A percentile compares a stretch with the other conserved stretches of the same genome.
Conservation (phyloP, 1,140 invertebrate genomes). For the Probaryconus sp. region DNA sequence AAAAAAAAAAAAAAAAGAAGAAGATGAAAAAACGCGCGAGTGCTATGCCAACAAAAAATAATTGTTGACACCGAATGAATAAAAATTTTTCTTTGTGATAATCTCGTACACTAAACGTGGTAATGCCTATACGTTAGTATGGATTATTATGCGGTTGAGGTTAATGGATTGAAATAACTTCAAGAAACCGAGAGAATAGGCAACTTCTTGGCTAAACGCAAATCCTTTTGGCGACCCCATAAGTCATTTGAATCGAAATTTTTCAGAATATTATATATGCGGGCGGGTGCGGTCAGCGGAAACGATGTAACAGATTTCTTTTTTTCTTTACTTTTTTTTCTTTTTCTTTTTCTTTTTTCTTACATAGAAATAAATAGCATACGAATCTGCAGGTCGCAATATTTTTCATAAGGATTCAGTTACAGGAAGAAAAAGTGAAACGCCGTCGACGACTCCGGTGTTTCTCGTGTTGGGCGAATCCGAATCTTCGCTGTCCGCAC, state of each 20-base stretch:
- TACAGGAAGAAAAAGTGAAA: slow-evolving; percentile 34
- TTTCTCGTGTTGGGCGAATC: slow-evolving; percentile 22
- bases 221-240: no score
- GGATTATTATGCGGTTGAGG: slow-evolving; percentile 68
- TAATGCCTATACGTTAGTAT: slow-evolving; percentile 68
- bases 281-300: slow-evolving; percentile 38
- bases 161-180: slow-evolving; percentile 66
- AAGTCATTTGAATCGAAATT: slow-evolving; percentile 28
- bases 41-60: slow-evolving; percentile 70
- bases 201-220: slow-evolving; percentile 2
- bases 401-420: slow-evolving; percentile 49
- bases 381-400: no score
- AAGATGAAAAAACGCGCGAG: slow-evolving; percentile 56
- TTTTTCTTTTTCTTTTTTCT: no score
- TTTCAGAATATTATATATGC: slow-evolving; percentile 6
- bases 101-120: slow-evolving; percentile 73
- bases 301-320: slow-evolving; percentile 35
- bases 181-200: slow-evolving; percentile 65
- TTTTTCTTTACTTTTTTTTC: no score
- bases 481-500: slow-evolving; percentile 34
- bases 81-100: slow-evolving; percentile 77
- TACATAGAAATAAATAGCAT: no score
- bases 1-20: slow-evolving; percentile 47
- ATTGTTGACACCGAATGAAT: slow-evolving; percentile 76
- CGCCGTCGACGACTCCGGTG: slow-evolving; percentile 74